Evolutionary conservation across 2,113 vertebrate genomes (phyloP).

Genomic region (Phaethon lepturus): DNA sequence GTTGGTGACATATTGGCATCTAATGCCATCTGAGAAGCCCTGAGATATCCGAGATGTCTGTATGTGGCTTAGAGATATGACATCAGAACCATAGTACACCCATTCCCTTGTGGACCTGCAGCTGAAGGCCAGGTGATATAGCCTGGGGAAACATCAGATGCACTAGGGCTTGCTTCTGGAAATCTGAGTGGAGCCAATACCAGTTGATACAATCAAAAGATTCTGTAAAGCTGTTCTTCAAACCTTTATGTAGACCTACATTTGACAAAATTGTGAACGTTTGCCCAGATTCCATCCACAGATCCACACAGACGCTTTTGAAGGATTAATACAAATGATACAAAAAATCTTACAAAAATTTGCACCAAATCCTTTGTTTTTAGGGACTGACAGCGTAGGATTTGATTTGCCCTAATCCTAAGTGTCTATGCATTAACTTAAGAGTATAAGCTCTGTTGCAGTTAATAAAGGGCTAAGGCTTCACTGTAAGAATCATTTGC

Average conservation of each 20-base stretch:
- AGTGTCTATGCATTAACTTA: not conserved
- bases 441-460: not conserved
- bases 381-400: not conserved
- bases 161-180: not conserved
- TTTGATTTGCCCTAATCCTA: not conserved
- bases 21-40: not conserved
- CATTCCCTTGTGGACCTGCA: not conserved
- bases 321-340: not conserved
- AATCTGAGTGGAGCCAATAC: not conserved
- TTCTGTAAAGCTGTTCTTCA: not conserved
- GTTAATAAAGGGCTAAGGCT: not conserved
- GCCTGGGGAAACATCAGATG: not conserved
- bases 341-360: not conserved
- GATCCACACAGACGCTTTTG: not conserved
- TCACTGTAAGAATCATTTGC: not conserved
- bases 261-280: not conserved
- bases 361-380: not conserved
- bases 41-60: rapidly evolving
- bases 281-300: not conserved
- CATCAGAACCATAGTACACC: not conserved
- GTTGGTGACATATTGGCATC: rapidly evolving
- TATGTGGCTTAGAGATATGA: not conserved
- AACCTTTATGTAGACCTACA: not conserved
- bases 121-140: not conserved
- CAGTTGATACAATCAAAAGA: not conserved